Percentiles rank a stretch among this genome's conserved stretches.
These are phyloP conservation scores for Hypanus sabinus DNA, from an alignment of 2,113 vertebrate genomes.

Conservation along the genomic window DNA sequence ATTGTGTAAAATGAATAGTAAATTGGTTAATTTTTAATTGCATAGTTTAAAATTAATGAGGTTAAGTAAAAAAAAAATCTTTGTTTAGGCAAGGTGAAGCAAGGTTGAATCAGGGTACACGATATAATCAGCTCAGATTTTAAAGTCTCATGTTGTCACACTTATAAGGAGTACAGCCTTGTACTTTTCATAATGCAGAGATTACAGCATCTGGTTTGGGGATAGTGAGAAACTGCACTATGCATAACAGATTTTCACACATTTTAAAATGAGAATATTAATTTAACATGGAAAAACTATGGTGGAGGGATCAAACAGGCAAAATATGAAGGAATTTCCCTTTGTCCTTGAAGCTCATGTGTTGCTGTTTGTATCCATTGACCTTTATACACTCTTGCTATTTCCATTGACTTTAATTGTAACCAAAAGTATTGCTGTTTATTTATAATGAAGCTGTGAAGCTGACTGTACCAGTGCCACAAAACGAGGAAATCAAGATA, in stretches of 20 bases:
- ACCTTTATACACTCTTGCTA: too few relatives aligned
- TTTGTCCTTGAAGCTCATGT: too few relatives aligned
- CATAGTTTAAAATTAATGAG: neutral
- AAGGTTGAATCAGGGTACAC: neutral
- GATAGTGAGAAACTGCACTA: too few relatives aligned
- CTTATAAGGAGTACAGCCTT: neutral
- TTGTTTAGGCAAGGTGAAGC: neutral
- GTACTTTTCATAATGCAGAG: too few relatives aligned
- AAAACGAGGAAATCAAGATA: too few relatives aligned
- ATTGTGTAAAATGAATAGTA: neutral
- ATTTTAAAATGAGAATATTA: neutral
- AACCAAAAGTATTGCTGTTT: too few relatives aligned
- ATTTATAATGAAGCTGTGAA: too few relatives aligned
- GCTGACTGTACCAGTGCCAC: too few relatives aligned
- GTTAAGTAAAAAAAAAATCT: neutral
- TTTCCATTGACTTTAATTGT: too few relatives aligned
- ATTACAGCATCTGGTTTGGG: neutral
- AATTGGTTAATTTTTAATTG: neutral
- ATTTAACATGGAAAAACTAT: neutral
- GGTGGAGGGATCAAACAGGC: neutral
- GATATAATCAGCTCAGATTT: neutral
- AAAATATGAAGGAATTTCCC: too few relatives aligned
- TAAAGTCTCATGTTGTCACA: neutral
- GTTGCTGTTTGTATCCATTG: too few relatives aligned
- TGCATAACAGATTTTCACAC: too few relatives aligned